phyloP scores from a whole-genome alignment of 2,113 vertebrate genomes.

The Podocnemis expansa region DNA sequence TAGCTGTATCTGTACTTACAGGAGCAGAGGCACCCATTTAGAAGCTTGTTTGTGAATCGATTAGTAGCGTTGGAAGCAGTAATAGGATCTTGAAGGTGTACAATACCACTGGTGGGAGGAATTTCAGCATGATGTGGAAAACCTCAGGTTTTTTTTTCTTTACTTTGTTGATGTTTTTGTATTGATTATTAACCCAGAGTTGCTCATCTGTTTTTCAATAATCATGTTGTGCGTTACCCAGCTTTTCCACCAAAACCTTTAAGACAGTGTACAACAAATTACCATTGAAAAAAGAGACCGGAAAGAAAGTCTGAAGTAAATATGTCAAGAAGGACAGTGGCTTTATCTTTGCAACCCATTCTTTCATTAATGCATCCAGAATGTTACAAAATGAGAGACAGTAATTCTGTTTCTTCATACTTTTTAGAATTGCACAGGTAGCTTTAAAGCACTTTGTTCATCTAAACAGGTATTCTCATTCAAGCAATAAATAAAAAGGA shows the following conservation, averaged over 20 bases:
- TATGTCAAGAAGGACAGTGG: not conserved
- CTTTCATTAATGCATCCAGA: conserved; percentile 13
- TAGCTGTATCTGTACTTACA: not conserved
- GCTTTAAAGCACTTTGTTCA: not conserved
- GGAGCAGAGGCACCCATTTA: conserved; percentile 1
- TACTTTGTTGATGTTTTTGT: not conserved
- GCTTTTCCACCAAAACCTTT: conserved; percentile 19
- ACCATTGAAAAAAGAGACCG: not conserved
- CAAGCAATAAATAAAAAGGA: conserved; percentile 27
- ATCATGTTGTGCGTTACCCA: not conserved
- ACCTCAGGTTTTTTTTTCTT: not conserved
- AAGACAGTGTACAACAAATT: not conserved
- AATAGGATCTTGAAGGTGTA: not conserved
- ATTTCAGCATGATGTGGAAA: not conserved
- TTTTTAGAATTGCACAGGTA: not conserved
- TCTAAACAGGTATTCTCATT: conserved; percentile 28
- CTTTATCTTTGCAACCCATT: not conserved
- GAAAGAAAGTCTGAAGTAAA: conserved; percentile 19
- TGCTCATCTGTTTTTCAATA: not conserved
- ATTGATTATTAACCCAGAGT: not conserved
- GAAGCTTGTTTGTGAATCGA: not conserved
- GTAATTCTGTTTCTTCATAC: conserved; percentile 4
- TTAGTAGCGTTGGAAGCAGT: not conserved
- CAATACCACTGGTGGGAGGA: not conserved
- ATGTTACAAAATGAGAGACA: conserved; percentile 3